Evolutionary conservation across 2,113 vertebrate species (phyloP), one percentile per base, ranked within the genome.

Genomic region (Mesitornis unicolor): DNA sequence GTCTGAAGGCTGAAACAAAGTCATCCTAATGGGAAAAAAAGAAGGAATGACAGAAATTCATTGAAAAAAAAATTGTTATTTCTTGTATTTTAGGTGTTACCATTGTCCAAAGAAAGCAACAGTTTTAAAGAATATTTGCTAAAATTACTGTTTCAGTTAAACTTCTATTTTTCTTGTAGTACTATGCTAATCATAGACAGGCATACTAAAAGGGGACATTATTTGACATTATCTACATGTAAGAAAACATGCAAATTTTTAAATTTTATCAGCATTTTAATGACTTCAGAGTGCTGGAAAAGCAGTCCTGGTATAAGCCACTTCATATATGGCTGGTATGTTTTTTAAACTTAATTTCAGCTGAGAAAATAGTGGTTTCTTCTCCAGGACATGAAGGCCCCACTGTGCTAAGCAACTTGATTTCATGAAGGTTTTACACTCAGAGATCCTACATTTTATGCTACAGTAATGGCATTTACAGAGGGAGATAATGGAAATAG

Each of bases 1-100:
- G 98, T 33, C 98, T 98, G 93, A 99, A 98, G 35, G 98, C 98
- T 45, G 97, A 97, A 33, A 99, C 93, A 79, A 99, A 97, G 95
- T 99, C 98, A 94, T 98, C 94, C 98, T 99, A 97, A 98, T 16
- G 93, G 75, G 65, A n/a, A 93, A 61, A 88, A 78, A 38, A 14
- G 10, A n/a, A 33, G 6, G 12, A 60, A 2, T 63, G 42, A 19
- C 35, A 89, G 48, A 69, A 77, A 74, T 35, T 43, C 13, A 67
- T 9, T 7, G 16, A 47, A 78, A 85, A 28, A 29, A 51, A 79
- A 38, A n/a, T n/a, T n/a, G 40, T 35, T 50, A 38, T 40, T 84
- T 31, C 13, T 47, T 73, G 7, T 59, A 26, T 42, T 80, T 80
- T 47, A 42, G 29, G 19, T 50, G 19, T 77, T 85, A 70, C 24